Evolutionary conservation across 2,797 vertebrate species (phyloP).

Genomic region (Myoxocephalus aenaeus): DNA sequence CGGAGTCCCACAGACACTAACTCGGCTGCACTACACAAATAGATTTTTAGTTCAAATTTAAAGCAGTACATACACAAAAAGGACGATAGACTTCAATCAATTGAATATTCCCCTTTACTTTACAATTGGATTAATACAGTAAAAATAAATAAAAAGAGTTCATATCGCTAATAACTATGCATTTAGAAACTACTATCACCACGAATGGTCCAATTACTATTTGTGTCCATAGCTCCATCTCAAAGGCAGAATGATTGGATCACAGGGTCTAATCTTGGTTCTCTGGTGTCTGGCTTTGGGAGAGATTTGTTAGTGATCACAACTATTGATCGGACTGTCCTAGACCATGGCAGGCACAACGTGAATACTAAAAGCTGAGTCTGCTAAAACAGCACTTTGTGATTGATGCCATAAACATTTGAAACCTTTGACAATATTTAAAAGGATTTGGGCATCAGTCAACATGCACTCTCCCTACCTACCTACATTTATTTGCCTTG

Average conservation of each 20-base stretch:
- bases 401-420: background rate
- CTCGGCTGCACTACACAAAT: background rate
- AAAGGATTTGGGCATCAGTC: conserved; percentile 3
- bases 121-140: background rate
- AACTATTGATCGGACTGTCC: conserved; percentile 27
- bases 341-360: background rate
- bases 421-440: background rate
- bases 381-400: background rate
- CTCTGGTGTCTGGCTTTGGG: conserved; percentile 25
- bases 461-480: background rate
- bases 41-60: background rate
- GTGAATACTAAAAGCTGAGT: conserved; percentile 25
- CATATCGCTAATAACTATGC: background rate
- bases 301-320: conserved; percentile 44
- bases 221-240: conserved; percentile 3
- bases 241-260: conserved; percentile 27
- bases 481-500: background rate
- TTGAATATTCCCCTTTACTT: background rate
- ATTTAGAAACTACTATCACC: background rate
- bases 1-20: conserved; percentile 7
- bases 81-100: background rate
- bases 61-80: background rate
- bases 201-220: conserved; percentile 8
- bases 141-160: background rate
- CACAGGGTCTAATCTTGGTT: conserved; percentile 27